Base-by-base conservation (phyloP, 1,140 invertebrate species). In the Drosophila tsacasi region DNA sequence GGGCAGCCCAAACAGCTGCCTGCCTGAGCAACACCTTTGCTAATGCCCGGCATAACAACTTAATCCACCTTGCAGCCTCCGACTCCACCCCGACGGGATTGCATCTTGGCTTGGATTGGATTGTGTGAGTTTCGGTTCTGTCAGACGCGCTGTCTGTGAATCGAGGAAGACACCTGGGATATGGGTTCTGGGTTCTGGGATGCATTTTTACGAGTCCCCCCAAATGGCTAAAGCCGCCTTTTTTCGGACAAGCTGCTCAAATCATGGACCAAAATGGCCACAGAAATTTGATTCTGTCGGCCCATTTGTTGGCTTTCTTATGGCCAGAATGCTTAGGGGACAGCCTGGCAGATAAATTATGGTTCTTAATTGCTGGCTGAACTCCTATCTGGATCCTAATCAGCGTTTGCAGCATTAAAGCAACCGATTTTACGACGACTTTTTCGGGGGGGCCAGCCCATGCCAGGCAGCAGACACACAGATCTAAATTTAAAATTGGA, bases 21-120 rank as follows among this genome's bases (percentile, higher is more conserved):
- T 59, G 61, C 67, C 30, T 49, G 59, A 54, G 60, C 82, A 85
- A 85, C 82, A 85, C 83, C 82, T 86, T 75, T 78, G 68, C 82
- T 85, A 85, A 85, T 86, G 76, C 83, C 64, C 55, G 64, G 75
- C 83, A 86, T 85, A 85, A 85, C 83, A 82, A 85, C 82, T 85
- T 85, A 85, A 86, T 87, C 67, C 83, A 87, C 54, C 83, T 83
- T 79, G 79, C 71, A 71, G 64, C 32, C 49, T 46, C 49, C 64
- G 27, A 47, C 65, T 40, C 23, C 57, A 62, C 35, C 66, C 52
- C 40, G 47, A 46, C 52, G 67, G 76, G 37, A 42, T 65, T 71
- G 49, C 63, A 66, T 25, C 58, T 17, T 10, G 30, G 13, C 50
- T 71, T 54, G 66, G 47, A 49, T 67, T 60, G 46, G 39, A 23